Evolutionary conservation across 2,797 vertebrate genomes (phyloP), one percentile per base, ranked within the genome.

Genomic region (Fundulus diaphanus): DNA sequence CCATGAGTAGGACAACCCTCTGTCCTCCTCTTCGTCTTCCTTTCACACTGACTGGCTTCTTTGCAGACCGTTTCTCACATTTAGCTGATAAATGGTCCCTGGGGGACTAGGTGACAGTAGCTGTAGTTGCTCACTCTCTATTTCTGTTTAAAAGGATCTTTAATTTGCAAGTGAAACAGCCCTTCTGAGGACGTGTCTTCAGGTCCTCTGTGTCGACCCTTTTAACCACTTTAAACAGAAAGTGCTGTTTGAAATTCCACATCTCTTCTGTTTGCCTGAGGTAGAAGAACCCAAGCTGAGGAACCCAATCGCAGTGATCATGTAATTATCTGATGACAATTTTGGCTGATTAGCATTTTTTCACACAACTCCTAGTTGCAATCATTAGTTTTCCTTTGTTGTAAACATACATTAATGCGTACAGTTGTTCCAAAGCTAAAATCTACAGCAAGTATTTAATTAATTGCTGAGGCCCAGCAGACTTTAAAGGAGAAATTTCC

Each of bases 91-190:
- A 92, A 88, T 84, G 87, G 75, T 84, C 72, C 79, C 77, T 69
- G 49, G 85, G 82, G 90, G 87, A 86, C 33, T 77, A 86, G 87
- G 81, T 87, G 90, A 87, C 87, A 89, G 82, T 68, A 11, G 78
- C 61, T 84, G 78, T 76, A 83, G 84, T 77, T 73, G 69, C 84
- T 89, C 87, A 52, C 52, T 77, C 72, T 87, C 74, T 84, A 56
- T 82, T 89, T 78, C 79, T 75, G 78, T 70, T 76, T 82, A 72
- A 88, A 73, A 77, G 66, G 78, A 73, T 51, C 70, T 89, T 82
- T 79, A 81, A 88, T 91, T 86, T 79, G 20, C 66, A 31, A 37
- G 44, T 56, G 61, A 77, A 54, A 20, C n/a, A 51, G 66, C 16
- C 70, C 49, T 61, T 73, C 24, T 52, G 70, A 69, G 68, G 70